These are phyloP conservation scores for Bufo gargarizans DNA, from an alignment of 2,113 vertebrate species.

Conservation along the genomic window DNA sequence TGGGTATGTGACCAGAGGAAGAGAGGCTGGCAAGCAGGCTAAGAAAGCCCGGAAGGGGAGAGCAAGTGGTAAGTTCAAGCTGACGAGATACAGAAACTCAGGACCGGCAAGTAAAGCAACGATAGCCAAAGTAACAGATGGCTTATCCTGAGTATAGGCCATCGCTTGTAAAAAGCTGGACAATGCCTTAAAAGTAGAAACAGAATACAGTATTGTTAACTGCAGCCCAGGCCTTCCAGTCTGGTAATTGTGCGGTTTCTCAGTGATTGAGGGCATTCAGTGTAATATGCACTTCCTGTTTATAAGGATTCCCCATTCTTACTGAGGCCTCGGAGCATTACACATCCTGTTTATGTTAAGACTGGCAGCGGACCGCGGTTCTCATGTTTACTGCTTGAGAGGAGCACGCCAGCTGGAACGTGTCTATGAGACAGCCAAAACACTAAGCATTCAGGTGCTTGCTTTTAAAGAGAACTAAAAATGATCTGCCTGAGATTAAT, in stretches of 20 bases:
- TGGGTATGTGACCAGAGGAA: too few species aligned
- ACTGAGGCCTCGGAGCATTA: neutral
- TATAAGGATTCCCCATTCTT: neutral
- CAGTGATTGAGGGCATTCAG: neutral
- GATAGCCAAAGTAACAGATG: too few species aligned
- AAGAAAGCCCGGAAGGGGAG: too few species aligned
- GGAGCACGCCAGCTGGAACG: neutral
- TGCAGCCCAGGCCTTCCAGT: neutral
- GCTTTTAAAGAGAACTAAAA: neutral
- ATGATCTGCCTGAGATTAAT: neutral
- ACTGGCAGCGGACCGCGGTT: constrained; percentile 3
- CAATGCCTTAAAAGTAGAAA: neutral
- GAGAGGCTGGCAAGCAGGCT: too few species aligned
- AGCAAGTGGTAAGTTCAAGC: too few species aligned
- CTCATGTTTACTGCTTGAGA: neutral
- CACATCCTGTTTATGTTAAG: constrained; percentile 47
- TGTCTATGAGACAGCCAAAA: neutral
- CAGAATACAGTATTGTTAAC: neutral
- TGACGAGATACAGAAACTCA: too few species aligned
- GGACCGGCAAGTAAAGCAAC: too few species aligned
- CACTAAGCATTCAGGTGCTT: neutral
- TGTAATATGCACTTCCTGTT: constrained; percentile 13
- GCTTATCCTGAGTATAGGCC: too few species aligned
- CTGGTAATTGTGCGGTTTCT: neutral
- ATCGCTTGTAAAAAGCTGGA: too few species aligned